phyloP scores from a whole-genome alignment of 2,113 vertebrate genomes.

The Cyprinodon tularosa region DNA sequence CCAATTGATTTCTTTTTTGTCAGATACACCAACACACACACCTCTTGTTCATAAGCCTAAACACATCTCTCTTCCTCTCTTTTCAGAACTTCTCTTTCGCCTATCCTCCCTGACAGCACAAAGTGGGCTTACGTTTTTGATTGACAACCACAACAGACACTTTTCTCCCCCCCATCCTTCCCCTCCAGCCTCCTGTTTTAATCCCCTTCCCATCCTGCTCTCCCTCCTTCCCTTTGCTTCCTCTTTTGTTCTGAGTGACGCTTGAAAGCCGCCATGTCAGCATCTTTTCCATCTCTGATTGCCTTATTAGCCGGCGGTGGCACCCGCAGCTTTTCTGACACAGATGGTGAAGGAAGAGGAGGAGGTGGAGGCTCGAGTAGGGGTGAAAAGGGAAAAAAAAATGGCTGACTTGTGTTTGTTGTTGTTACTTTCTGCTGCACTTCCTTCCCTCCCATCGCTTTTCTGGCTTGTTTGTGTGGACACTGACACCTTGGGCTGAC shows the following conservation, averaged over 20 bases:
- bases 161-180: constrained; percentile 22
- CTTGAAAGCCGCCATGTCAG: constrained; percentile 82
- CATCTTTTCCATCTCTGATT: constrained; percentile 85
- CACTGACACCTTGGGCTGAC: constrained; percentile 79
- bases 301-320: constrained; percentile 84
- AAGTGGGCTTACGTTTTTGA: constrained; percentile 79
- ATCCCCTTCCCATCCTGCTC: constrained; percentile 64
- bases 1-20: constrained; percentile 18
- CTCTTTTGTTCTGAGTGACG: constrained; percentile 82
- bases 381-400: constrained; percentile 49
- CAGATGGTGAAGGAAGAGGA: constrained; percentile 76
- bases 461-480: constrained; percentile 77
- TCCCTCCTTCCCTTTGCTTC: constrained; percentile 58
- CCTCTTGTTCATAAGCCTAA: constrained; percentile 62
- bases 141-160: constrained; percentile 83
- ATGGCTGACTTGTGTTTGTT: constrained; percentile 78
- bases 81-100: constrained; percentile 71
- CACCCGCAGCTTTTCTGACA: constrained; percentile 79
- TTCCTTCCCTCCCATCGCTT: constrained; percentile 58
- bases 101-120: constrained; percentile 76
- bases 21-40: constrained; percentile 37
- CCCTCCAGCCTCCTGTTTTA: constrained; percentile 65
- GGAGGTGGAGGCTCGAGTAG: constrained; percentile 54
- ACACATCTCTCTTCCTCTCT: constrained; percentile 81
- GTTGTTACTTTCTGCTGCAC: constrained; percentile 63